Evolutionary conservation across 2,797 vertebrate genomes (phyloP).

Genomic region (Merluccius polli): DNA sequence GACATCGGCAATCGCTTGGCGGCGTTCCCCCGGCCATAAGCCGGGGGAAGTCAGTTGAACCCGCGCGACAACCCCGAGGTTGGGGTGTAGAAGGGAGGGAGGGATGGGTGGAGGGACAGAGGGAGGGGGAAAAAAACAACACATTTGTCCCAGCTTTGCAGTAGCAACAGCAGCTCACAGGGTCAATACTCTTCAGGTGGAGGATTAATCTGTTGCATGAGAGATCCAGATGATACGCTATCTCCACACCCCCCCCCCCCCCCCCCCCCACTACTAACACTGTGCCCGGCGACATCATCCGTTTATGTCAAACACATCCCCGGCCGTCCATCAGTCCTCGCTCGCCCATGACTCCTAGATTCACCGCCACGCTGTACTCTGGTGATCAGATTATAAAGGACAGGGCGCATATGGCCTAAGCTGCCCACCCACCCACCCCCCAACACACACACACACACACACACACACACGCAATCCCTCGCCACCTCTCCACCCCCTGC

Average conservation of each 20-base stretch:
- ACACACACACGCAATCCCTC: no score
- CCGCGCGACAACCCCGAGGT: conserved; percentile 5
- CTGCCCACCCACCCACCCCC: conserved; percentile 22
- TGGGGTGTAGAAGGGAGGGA: no score
- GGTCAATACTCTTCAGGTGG: conserved; percentile 26
- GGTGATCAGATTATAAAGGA: conserved; percentile 63
- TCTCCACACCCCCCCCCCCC: neutral
- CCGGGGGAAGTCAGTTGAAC: conserved; percentile 28
- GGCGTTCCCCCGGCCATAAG: conserved; percentile 54
- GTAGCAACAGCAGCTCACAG: conserved; percentile 19
- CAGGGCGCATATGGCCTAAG: conserved; percentile 56
- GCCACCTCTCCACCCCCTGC: no score
- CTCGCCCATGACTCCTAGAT: conserved; percentile 31
- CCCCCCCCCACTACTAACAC: conserved; percentile 18
- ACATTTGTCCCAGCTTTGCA: conserved; percentile 37
- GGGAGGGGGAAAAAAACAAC: conserved; percentile 39
- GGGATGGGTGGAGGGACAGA: neutral
- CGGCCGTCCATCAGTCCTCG: conserved; percentile 29
- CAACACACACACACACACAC: neutral
- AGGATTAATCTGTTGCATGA: conserved; percentile 50
- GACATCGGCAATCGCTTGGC: conserved; percentile 72
- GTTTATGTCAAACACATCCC: conserved; percentile 47
- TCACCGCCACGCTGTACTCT: conserved; percentile 43
- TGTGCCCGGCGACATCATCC: conserved; percentile 36
- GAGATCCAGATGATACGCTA: conserved; percentile 27